A percentile compares a stretch with the other conserved stretches of the same genome.
Evolutionary conservation across 2,797 vertebrate genomes (phyloP).

Genomic region (Fistularia commersonii): DNA sequence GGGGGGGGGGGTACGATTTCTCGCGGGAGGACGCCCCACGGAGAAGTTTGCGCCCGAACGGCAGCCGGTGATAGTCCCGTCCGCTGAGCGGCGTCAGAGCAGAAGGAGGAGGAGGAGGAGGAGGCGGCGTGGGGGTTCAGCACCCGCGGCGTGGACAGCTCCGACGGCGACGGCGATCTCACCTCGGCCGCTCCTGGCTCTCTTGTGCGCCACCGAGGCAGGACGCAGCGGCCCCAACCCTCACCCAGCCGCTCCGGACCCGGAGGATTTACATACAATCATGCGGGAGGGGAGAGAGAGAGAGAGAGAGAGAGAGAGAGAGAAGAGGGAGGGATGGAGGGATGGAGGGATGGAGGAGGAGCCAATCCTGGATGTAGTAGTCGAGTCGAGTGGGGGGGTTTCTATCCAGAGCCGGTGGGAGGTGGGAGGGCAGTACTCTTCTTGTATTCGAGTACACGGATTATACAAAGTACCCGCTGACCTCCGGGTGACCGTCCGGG

Average conservation of each 20-base stretch:
- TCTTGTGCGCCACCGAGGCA: conserved; percentile 63
- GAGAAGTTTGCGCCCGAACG: conserved; percentile 62
- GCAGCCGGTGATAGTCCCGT: too few species aligned
- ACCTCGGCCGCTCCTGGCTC: conserved; percentile 63
- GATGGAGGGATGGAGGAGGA: conserved; percentile 24
- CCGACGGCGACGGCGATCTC: conserved; percentile 56
- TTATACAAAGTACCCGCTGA: too few species aligned
- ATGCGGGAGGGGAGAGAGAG: conserved; percentile 23
- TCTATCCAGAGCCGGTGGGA: too few species aligned
- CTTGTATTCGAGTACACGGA: too few species aligned
- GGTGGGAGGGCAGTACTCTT: too few species aligned
- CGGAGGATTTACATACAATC: conserved; percentile 71
- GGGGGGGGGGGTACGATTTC: background rate
- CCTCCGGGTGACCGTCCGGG: too few species aligned
- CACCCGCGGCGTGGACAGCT: conserved; percentile 73
- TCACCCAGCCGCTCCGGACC: conserved; percentile 64
- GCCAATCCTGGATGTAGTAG: conserved; percentile 49
- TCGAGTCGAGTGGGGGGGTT: conserved; percentile 17
- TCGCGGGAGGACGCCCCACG: conserved; percentile 25
- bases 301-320: conserved; percentile 1
- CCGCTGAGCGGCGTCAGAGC: too few species aligned
- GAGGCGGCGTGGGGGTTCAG: conserved; percentile 73
- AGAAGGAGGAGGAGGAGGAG: conserved; percentile 5
- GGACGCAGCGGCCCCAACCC: conserved; percentile 63
- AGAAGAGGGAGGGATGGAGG: conserved; percentile 5